Conservation (phyloP, 2,888 invertebrate genomes). For the Mayetiola destructor region DNA sequence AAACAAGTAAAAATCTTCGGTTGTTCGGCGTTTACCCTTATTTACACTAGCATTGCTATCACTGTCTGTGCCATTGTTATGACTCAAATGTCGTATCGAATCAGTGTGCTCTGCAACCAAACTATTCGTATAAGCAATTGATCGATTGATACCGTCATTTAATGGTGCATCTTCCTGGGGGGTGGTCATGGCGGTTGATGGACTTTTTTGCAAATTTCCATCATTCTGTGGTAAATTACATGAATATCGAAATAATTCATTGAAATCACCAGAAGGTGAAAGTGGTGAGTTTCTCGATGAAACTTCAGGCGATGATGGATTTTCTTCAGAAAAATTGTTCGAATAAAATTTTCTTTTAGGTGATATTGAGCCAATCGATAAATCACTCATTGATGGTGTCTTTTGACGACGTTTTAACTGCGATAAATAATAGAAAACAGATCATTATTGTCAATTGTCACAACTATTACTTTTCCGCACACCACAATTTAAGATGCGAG, state of each 20-base stretch:
- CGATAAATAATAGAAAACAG: too few relatives aligned
- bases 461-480: too few relatives aligned
- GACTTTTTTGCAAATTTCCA: not conserved
- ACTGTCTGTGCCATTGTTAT: not conserved
- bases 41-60: not conserved
- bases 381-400: not conserved
- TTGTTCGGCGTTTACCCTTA: slow-evolving; percentile 22
- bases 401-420: slow-evolving; percentile 5
- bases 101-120: not conserved
- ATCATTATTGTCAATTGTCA: too few relatives aligned
- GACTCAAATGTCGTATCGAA: not conserved
- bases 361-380: slow-evolving; percentile 1
- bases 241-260: too few relatives aligned
- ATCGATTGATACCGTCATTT: not conserved
- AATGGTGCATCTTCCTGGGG: not conserved
- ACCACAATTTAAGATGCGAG: too few relatives aligned
- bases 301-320: slow-evolving; percentile 1
- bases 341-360: not conserved
- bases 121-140: not conserved
- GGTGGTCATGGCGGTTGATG: not conserved
- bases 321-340: not conserved
- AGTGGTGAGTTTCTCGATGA: too few relatives aligned
- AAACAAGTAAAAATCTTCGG: slow-evolving; percentile 35
- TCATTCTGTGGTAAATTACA: not conserved
- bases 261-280: too few relatives aligned